Percentiles rank a stretch among this genome's conserved stretches.
These are phyloP conservation scores for Macrostomum cliftonense DNA, from an alignment of 2,888 invertebrate genomes.

Conservation along the genomic window DNA sequence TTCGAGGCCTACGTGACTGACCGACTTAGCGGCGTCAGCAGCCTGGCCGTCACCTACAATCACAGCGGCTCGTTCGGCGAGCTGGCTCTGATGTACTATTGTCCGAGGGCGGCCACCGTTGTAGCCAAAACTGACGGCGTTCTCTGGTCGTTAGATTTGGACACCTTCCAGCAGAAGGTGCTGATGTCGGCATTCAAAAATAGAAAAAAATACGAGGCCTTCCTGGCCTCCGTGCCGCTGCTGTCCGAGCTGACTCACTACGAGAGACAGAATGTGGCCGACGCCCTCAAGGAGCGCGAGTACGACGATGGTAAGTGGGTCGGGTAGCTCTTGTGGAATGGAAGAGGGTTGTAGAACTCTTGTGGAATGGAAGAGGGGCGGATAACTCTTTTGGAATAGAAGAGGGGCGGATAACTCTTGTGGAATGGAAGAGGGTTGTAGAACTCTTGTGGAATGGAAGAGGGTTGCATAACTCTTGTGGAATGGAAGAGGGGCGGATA, in stretches of 20 bases:
- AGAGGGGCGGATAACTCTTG: too few relatives aligned
- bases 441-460: too few relatives aligned
- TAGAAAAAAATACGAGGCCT: conserved; percentile 83
- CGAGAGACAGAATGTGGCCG: conserved; percentile 89
- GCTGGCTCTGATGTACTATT: conserved; percentile 87
- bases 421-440: too few relatives aligned
- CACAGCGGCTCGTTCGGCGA: conserved; percentile 70
- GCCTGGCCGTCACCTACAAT: too few relatives aligned
- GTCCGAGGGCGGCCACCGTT: conserved; percentile 84
- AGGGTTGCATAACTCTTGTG: too few relatives aligned
- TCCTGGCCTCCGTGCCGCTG: conserved; percentile 31
- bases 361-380: too few relatives aligned
- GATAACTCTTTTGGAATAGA: too few relatives aligned
- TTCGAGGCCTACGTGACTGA: too few relatives aligned
- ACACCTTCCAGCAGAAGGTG: conserved; percentile 82
- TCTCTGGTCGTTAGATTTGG: conserved; percentile 92
- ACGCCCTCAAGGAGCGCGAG: conserved; percentile 66
- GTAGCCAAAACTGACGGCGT: conserved; percentile 53
- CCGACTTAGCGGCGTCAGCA: too few relatives aligned
- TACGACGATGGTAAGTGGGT: conserved; percentile 57
- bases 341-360: too few relatives aligned
- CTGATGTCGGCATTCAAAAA: conserved; percentile 91
- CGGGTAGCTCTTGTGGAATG: conserved; percentile 41
- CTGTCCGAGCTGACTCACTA: conserved; percentile 45
- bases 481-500: too few relatives aligned